phyloP scores from a whole-genome alignment of 2,888 invertebrate genomes.

The Euzetes globulus region DNA sequence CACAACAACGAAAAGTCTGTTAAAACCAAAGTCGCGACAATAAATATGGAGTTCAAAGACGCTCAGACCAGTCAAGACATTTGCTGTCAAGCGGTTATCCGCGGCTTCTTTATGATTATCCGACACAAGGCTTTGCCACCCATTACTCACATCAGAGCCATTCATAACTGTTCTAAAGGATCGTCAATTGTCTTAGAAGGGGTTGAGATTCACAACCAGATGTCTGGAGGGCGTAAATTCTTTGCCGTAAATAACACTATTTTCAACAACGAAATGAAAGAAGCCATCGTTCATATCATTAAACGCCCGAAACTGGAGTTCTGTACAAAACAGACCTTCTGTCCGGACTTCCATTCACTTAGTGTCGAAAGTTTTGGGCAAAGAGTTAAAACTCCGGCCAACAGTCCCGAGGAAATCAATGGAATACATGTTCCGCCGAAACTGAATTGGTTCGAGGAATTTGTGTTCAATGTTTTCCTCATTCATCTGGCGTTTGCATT shows the following conservation, averaged over 20 bases:
- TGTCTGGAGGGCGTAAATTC: neutral
- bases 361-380: neutral
- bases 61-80: neutral
- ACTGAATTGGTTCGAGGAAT: constrained; percentile 1
- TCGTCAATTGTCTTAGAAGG: constrained; percentile 15
- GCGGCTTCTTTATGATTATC: neutral
- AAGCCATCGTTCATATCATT: neutral
- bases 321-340: neutral
- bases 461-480: neutral
- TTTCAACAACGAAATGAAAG: neutral
- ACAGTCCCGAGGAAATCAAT: neutral
- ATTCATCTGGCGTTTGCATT: neutral
- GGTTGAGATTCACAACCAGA: neutral
- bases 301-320: neutral
- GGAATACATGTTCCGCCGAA: neutral
- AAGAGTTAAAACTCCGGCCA: neutral
- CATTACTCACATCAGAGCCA: constrained; percentile 9
- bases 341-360: neutral
- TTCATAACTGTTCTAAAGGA: constrained; percentile 1
- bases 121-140: neutral
- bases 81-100: neutral
- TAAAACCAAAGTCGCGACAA: neutral
- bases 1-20: neutral
- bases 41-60: neutral
- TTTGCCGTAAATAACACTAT: neutral